These are phyloP conservation scores for Galerucella calmariensis DNA, from an alignment of 2,888 invertebrate genomes.

Conservation along the genomic window DNA sequence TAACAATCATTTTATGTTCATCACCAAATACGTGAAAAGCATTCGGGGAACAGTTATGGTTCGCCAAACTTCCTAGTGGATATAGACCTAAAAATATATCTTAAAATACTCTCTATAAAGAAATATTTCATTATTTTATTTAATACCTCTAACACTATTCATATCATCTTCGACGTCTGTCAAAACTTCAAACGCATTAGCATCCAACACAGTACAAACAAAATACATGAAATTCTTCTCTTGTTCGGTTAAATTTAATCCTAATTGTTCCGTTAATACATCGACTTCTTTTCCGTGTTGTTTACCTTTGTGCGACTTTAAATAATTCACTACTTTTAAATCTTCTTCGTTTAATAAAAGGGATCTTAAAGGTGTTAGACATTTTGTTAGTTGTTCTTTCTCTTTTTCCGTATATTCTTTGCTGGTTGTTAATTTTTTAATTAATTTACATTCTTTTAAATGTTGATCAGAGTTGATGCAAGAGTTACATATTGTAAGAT, in stretches of 20 bases:
- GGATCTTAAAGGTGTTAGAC: constrained; percentile 65
- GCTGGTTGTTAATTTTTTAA: constrained; percentile 68
- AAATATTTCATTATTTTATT: neutral
- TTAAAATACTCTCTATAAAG: no score
- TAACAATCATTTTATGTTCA: constrained; percentile 70
- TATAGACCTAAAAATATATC: constrained; percentile 67
- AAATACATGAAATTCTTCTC: constrained; percentile 71
- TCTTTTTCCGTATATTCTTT: constrained; percentile 3
- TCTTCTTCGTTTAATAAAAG: constrained; percentile 65
- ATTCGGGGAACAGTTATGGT: constrained; percentile 78
- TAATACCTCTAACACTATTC: constrained; percentile 61
- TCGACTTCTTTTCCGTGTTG: constrained; percentile 71
- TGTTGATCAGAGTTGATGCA: constrained; percentile 74
- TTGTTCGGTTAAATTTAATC: constrained; percentile 67
- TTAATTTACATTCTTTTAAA: constrained; percentile 73
- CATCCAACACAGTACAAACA: constrained; percentile 73
- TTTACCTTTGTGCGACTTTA: constrained; percentile 69
- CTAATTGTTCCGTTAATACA: constrained; percentile 65
- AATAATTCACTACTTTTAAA: constrained; percentile 66
- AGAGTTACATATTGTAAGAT: constrained; percentile 76
- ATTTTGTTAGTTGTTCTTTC: constrained; percentile 48
- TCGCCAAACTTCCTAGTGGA: constrained; percentile 75
- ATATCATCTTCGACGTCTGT: constrained; percentile 63
- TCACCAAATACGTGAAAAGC: constrained; percentile 72
- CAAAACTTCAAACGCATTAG: constrained; percentile 76